Evolutionary conservation across 2,113 vertebrate genomes (phyloP), one percentile per base, ranked within the genome.

Genomic region (Periophthalmodon schlosseri): DNA sequence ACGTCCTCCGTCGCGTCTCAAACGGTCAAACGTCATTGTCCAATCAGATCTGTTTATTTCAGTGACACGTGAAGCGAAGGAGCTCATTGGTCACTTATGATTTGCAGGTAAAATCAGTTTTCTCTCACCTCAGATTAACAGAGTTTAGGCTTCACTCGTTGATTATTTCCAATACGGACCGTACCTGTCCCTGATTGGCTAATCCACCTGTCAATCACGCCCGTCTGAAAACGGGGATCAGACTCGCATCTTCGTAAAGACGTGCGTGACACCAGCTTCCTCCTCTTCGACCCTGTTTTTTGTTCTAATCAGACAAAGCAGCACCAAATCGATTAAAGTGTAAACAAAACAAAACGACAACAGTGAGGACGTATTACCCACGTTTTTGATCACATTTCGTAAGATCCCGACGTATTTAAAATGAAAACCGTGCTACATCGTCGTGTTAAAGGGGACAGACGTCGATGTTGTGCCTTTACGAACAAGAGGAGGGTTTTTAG

Each of bases 361-460:
- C 47, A 11, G 33, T 34, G 21, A 18, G 66, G 67, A 54, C 34
- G 69, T 50, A 46, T 50, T 73, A 9, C 65, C 67, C 7, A 64
- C 56, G 10, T n/a, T 33, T 70, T n/a, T 34, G 7, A 1, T 20
- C 24, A 52, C 34, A 2, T 33, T 28, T 18, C 46, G 63, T 15
- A 15, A 68, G 1, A 4, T 66, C 66, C 73, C 61, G 52, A 64
- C 52, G 77, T 57, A 6, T 33, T 58, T 57, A 56, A 60, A 65
- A 74, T 20, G 75, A 74, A 82, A 47, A 65, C 16, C 69, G 57
- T 79, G 78, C 81, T 90, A 86, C 83, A 74, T 74, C 0, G 69
- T 65, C 65, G 71, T 69, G 57, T 58, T 24, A 39, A 69, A 73
- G 68, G 69, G 72, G 28, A 76, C 69, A 67, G 46, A 64, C 33